Evolutionary conservation across 1,140 invertebrate species (phyloP), one percentile per base, ranked within the genome.

Genomic region (Zaprionus vittiger): DNA sequence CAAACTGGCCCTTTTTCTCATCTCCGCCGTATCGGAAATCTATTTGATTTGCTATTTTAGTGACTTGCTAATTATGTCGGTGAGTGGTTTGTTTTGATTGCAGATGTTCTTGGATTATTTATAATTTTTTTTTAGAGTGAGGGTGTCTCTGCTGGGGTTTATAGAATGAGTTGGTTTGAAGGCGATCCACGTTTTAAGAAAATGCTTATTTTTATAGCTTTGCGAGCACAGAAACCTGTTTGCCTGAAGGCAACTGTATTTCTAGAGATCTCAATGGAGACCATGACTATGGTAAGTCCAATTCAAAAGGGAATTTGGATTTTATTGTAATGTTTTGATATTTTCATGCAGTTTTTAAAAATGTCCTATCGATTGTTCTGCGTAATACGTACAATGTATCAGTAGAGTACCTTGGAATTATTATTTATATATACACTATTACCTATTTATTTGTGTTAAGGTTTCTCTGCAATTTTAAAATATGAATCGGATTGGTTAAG

Each of bases 21-120:
- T 78, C 2, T 73, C 78, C 0, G 64, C 65, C 5, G 9, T 76
- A 3, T 28, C 56, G 11, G 71, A 85, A 28, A 77, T 80, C 4
- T 85, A 76, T 64, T 49, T 85, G 7, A 80, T 85, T 44, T 80
- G 80, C 26, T 74, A 80, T 22, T 80, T 78, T 34, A 80, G 83
- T 6, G 68, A 80, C 15, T 24, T 57, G 4, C 44, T 85, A n/a
- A 78, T 80, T 47, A 72, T 73, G 44, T 41, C 83, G 47, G 83
- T 85, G 14, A 22, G 77, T 17, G 41, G 75, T 80, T 12, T 22
- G 67, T 22, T 31, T 2, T 6, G 17, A 22, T 28, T 54, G 12
- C 3, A 67, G 24, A 1, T 12, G 17, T 12, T 5, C 3, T 5
- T 22, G 26, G 9, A 9, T 20, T 26, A 11, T 11, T 63, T 3